Percentiles rank a stretch among this genome's conserved stretches.
phyloP scores from a whole-genome alignment of 2,113 vertebrate genomes.

The Seriola dumerili region DNA sequence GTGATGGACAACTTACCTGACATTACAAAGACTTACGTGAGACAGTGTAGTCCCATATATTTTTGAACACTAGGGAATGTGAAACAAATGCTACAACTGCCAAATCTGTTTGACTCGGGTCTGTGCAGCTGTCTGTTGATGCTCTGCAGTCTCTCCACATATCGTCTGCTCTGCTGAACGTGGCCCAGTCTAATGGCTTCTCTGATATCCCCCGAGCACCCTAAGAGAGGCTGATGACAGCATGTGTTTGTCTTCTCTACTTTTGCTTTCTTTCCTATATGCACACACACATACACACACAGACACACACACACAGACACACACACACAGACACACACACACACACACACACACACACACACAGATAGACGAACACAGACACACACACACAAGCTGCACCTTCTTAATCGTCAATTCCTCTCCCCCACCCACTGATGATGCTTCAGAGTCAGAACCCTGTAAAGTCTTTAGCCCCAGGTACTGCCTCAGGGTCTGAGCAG shows the following conservation, averaged over 20 bases:
- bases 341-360: constrained; percentile 25
- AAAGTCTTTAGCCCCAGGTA: constrained; percentile 69
- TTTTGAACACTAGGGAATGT: constrained; percentile 11
- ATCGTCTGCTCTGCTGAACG: constrained; percentile 44
- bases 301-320: neutral
- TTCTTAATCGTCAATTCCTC: constrained; percentile 52
- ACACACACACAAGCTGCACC: constrained; percentile 1
- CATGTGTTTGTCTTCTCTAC: constrained; percentile 51
- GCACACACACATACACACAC: constrained; percentile 2
- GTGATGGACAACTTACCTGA: constrained; percentile 20
- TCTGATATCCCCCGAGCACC: constrained; percentile 64
- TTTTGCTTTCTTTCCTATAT: constrained; percentile 16
- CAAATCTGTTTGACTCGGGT: constrained; percentile 32
- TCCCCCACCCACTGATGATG: constrained; percentile 31
- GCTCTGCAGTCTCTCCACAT: constrained; percentile 41
- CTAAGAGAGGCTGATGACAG: constrained; percentile 58
- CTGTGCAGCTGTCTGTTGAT: constrained; percentile 31
- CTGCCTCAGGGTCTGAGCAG: constrained; percentile 68
- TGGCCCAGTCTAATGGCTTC: constrained; percentile 59
- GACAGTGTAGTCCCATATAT: constrained; percentile 11
- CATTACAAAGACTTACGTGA: constrained; percentile 18
- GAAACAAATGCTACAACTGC: constrained; percentile 45
- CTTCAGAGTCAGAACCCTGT: constrained; percentile 62
- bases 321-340: constrained; percentile 13
- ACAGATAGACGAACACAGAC: constrained; percentile 24